Evolutionary conservation across 2,888 invertebrate genomes (phyloP), one percentile per base, ranked within the genome.

Genomic region (Heteromurus nitidus): DNA sequence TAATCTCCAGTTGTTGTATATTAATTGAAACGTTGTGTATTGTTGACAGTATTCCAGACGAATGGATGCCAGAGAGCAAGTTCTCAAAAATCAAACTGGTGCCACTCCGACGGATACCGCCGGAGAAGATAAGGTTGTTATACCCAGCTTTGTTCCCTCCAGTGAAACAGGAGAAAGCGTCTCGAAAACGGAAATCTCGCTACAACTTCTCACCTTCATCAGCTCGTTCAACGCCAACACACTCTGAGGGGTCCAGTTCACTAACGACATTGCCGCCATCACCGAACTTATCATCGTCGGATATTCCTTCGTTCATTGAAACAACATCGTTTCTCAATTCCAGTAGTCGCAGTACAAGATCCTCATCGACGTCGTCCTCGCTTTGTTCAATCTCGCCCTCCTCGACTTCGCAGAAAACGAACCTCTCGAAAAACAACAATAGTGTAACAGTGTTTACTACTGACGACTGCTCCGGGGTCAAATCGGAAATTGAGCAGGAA

Each of bases 21-120:
- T 36, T 36, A 9, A 9, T 36, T 36, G 36, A 36, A 36, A n/a
- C n/a, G n/a, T n/a, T n/a, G n/a, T n/a, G n/a, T n/a, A n/a, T n/a
- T n/a, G n/a, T n/a, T 36, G 13, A 11, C 55, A 87, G 87, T 44
- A 69, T 87, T 42, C 83, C 86, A 3, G 87, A 87, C 58, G 87
- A 87, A 77, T 87, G 87, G 87, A 72, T 87, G 36, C 82, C 84
- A 9, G 80, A 86, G 60, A 85, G 84, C 65, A 84, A 87, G 47
- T 87, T 72, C 60, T 58, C 55, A n/a, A 20, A 42, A 26, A 82
- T 77, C 20, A 86, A 85, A 79, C 69, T 80, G 47, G 86, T 87
- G 74, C 87, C 87, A 67, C 80, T 87, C 30, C 82, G 87, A n/a
- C 83, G 76, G 53, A 81, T 87, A 31, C 86, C 87, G 30, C 60